Evolutionary conservation across 35 echinoderm and acorn worm genomes (phyloP), one percentile per base, ranked within the genome.

Genomic region (Acanthaster planci): DNA sequence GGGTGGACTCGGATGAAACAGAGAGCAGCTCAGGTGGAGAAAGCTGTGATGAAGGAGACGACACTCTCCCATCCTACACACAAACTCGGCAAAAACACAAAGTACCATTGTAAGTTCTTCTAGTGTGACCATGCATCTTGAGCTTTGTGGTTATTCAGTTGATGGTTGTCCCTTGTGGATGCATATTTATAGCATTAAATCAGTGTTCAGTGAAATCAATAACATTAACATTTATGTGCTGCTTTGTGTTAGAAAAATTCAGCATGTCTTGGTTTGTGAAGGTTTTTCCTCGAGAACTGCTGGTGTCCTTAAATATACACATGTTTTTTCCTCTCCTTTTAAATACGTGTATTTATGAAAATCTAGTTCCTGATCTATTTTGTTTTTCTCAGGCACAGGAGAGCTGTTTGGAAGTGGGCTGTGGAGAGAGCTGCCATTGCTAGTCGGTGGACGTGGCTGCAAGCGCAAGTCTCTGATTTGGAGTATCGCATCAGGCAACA

Each of bases 331-430:
- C 12, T 47, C 4, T 47, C 12, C 12, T 47, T 6, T 47, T 4
- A 4, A 47, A 47, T 4, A 47, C 4, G 42, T 4, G 4, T 6
- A 47, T 4, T 12, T 6, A 6, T 12, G 42, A 47, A 19, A 35
- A 34, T n/a, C 60, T 14, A 68, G 0, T 18, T 22, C 7, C 23
- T 8, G 16, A 67, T 8, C 9, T 8, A n/a, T 30, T 35, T 72
- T 35, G 64, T 72, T 72, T 19, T 36, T 29, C 64, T 26, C 81
- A 99, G 96, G 75, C 92, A 99, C 77, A 91, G 81, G 55, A 54
- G 96, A 76, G 92, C 96, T 53, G 81, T 93, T 18, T 94, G 96
- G 96, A 94, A 94, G 81, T 99, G 96, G 96, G 95, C 96, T 9
- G 79, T 76, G 31, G 89, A 94, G 39, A 80, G 96, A 79, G 89